These are phyloP conservation scores for Heliornis fulica DNA, from an alignment of 2,113 vertebrate species.

Conservation along the genomic window DNA sequence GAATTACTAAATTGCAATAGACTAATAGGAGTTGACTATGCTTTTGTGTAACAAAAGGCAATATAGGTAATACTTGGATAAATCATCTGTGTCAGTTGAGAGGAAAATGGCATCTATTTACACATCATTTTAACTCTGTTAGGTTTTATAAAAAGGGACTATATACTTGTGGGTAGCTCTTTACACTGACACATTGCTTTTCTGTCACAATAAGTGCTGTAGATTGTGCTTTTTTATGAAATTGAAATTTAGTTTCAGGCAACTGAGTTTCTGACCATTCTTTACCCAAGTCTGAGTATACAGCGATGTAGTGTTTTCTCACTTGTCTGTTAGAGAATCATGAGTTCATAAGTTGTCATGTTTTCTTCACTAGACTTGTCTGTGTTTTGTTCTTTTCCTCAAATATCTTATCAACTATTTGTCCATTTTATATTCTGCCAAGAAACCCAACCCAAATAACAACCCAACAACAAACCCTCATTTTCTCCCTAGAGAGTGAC, in stretches of 20 bases:
- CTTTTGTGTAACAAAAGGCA: neutral
- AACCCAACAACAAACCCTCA: neutral
- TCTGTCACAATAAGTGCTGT: neutral
- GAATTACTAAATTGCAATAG: conserved; percentile 24
- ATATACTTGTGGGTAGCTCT: neutral
- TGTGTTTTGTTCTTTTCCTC: conserved; percentile 22
- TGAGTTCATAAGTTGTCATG: neutral
- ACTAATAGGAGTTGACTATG: neutral
- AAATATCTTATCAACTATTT: neutral
- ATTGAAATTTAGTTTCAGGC: neutral
- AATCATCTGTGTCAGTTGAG: neutral
- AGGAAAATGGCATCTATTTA: conserved; percentile 13
- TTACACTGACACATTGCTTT: neutral
- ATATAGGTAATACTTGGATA: neutral
- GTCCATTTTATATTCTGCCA: neutral
- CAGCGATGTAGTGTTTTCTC: neutral
- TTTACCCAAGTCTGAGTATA: neutral
- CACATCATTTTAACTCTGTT: neutral
- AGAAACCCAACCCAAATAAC: neutral
- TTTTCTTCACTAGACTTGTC: neutral
- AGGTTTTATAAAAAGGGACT: neutral
- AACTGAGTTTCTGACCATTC: neutral
- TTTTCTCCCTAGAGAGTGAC: neutral
- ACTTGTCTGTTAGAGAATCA: neutral
- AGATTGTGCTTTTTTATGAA: neutral